phyloP scores from a whole-genome alignment of 1,140 invertebrate genomes.

The Pogonomyrmex californicus region DNA sequence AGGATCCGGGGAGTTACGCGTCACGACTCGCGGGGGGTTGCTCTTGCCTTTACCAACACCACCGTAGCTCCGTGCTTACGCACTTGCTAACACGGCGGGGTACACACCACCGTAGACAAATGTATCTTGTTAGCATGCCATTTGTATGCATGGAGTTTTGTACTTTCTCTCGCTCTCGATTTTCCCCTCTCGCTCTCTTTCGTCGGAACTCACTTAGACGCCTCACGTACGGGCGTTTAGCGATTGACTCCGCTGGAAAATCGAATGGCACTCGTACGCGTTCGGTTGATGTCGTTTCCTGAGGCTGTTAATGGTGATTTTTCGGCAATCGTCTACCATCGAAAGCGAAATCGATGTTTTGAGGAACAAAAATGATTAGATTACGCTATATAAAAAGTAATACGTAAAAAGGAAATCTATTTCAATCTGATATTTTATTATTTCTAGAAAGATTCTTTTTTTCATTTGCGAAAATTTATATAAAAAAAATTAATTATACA shows the following conservation, averaged over 20 bases:
- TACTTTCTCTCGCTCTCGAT: slow-evolving; percentile 69
- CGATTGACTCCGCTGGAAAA: slow-evolving; percentile 83
- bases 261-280: slow-evolving; percentile 83
- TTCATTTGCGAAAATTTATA: background rate
- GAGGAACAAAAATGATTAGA: background rate
- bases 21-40: slow-evolving; percentile 62
- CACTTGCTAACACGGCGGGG: slow-evolving; percentile 68
- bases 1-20: slow-evolving; percentile 72
- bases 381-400: background rate
- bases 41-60: slow-evolving; percentile 52
- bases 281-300: background rate
- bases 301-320: background rate
- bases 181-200: slow-evolving; percentile 55
- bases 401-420: background rate
- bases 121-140: slow-evolving; percentile 86
- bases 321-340: background rate
- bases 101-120: slow-evolving; percentile 84
- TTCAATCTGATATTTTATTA: background rate
- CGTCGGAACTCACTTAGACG: slow-evolving; percentile 56
- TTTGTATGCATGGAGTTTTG: slow-evolving; percentile 86
- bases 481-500: background rate
- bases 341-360: slow-evolving; percentile 5
- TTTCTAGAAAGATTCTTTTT: background rate
- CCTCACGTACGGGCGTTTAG: slow-evolving; percentile 80
- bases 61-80: slow-evolving; percentile 35